Base-by-base conservation (phyloP, 2,888 invertebrate species). In the Cheilosia urbana region DNA sequence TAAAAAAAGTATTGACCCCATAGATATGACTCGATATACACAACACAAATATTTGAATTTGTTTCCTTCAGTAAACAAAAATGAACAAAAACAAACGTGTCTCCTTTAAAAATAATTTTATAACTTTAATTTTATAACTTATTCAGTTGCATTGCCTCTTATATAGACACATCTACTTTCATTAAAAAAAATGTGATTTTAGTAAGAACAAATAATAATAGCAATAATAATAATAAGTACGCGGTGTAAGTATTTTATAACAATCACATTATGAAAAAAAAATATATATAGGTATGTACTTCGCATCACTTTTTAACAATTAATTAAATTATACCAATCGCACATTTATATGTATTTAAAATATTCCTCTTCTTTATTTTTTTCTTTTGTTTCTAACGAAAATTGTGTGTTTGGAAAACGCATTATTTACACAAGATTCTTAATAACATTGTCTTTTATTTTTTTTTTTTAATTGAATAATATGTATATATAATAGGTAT, bases 111-210 rank as follows among this genome's bases (percentile, higher is more conserved):
- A 76, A 75, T 82, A 77, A 84, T 87, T 88, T 88, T 60, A 63
- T 57, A 73, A 73, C 60, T 69, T 82, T 37, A 37, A 37, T 37
- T 37, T 88, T 65, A 63, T 57, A 73, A 73, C 60, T 69, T 82
- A 76, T 83, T 75, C 77, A 77, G 75, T 85, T 85, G 62, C 71
- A 73, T 81, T 81, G 81, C 76, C 76, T 85, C 75, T 87, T 62
- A 66, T 53, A 27, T 71, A 51, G 81, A 76, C 65, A 79, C 60
- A 62, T 68, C 45, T 82, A 63, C 21, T 55, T 40, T 78, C 51
- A 58, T 62, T 34, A 60, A 80, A 37, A 63, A 42, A 81, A 57
- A 69, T 73, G 66, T 79, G 79, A 79, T 79, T 83, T 72, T 53
- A 68, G 60, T 62, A 73, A 60, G 40, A 58, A 60, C 82, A 78